Percentiles rank a stretch among this genome's conserved stretches.
These are phyloP conservation scores for Boleophthalmus pectinirostris DNA, from an alignment of 2,113 vertebrate species.

Conservation along the genomic window DNA sequence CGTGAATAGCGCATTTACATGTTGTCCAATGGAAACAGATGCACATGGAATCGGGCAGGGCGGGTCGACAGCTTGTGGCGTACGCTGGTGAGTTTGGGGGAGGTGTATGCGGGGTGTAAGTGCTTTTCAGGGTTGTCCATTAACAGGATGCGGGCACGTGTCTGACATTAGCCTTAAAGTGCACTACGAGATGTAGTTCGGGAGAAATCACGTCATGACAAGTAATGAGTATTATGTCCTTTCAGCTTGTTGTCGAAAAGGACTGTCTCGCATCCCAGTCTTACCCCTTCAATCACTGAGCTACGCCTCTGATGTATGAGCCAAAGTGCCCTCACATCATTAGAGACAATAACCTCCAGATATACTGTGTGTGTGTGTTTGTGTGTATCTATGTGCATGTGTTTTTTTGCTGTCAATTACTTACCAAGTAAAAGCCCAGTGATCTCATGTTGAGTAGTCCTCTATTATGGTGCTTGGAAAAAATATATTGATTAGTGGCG, in stretches of 20 bases:
- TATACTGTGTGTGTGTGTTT: neutral
- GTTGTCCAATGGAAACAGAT: constrained; percentile 53
- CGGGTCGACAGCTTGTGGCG: constrained; percentile 59
- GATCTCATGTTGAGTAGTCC: too few species aligned
- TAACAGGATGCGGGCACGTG: neutral
- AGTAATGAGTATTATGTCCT: neutral
- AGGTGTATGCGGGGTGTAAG: constrained; percentile 7
- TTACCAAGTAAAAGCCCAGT: too few species aligned
- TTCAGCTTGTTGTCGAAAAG: too few species aligned
- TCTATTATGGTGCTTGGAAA: too few species aligned
- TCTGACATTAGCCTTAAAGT: neutral
- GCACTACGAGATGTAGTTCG: neutral
- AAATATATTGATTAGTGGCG: too few species aligned
- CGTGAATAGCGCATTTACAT: constrained; percentile 53
- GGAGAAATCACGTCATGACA: neutral
- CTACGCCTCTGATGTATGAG: neutral
- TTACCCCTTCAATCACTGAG: too few species aligned
- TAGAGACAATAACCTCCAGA: neutral
- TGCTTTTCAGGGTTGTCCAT: neutral
- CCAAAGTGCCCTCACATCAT: neutral
- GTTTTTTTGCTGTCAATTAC: too few species aligned
- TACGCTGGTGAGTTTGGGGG: constrained; percentile 23
- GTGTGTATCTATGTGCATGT: too few species aligned
- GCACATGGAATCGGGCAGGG: constrained; percentile 52
- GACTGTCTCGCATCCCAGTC: too few species aligned